These are phyloP conservation scores for Sporophila hypoxantha DNA, from an alignment of 2,113 vertebrate genomes.

Conservation along the genomic window DNA sequence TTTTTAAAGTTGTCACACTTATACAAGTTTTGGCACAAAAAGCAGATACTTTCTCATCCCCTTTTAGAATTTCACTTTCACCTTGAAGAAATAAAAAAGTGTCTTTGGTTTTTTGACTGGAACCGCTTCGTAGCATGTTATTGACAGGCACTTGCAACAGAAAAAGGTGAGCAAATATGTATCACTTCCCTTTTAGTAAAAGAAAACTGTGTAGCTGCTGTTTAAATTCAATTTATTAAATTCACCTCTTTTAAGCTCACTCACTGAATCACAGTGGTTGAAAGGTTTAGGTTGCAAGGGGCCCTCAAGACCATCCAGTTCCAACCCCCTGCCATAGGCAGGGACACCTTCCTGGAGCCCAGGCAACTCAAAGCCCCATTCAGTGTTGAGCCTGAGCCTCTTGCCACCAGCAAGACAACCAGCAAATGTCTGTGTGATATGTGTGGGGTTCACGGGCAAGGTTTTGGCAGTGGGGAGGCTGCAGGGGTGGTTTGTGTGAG, in stretches of 20 bases:
- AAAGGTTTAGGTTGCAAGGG: neutral
- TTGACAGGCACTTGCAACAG: neutral
- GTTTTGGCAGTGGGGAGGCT: neutral
- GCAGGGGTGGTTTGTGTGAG: neutral
- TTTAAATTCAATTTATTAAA: neutral
- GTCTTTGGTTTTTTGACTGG: neutral
- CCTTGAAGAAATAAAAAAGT: neutral
- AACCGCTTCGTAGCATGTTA: neutral
- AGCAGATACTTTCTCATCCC: neutral
- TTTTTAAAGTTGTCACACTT: neutral
- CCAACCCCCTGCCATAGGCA: neutral
- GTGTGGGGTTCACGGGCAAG: neutral
- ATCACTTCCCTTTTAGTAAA: neutral
- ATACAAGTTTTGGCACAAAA: rapidly evolving
- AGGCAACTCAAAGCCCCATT: neutral
- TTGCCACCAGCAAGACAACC: neutral
- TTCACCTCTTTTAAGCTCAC: neutral
- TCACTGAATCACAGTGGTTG: too few species aligned
- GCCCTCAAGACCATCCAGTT: neutral
- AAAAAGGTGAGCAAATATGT: neutral
- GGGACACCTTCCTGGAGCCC: neutral
- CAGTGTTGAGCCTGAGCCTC: neutral
- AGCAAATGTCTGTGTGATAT: too few species aligned
- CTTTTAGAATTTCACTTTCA: neutral
- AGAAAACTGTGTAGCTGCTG: neutral